A percentile compares a stretch with the other conserved stretches of the same genome.
phyloP scores from a whole-genome alignment of 2,113 vertebrate genomes.

The Ceuthmochares aereus region DNA sequence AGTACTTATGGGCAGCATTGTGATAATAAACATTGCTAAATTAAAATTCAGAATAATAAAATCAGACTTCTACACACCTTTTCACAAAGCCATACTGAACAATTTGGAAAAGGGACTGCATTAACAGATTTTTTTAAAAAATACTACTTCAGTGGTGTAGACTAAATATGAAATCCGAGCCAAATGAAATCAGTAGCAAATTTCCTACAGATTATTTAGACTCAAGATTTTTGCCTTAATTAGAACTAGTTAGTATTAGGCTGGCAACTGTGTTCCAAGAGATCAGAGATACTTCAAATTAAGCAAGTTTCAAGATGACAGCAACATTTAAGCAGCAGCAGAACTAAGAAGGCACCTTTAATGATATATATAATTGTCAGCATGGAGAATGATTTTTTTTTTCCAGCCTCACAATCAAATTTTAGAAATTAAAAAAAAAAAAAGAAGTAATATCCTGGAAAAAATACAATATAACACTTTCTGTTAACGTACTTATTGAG shows the following conservation, averaged over 20 bases:
- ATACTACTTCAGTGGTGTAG: background rate
- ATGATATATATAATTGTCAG: background rate
- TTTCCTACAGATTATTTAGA: background rate
- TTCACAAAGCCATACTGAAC: background rate
- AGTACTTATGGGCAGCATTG: background rate
- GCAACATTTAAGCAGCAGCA: background rate
- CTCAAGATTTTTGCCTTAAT: background rate
- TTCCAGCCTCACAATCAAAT: background rate
- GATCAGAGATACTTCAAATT: background rate
- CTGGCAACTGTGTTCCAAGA: background rate
- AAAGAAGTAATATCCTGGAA: background rate
- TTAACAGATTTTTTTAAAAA: background rate
- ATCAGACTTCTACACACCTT: background rate
- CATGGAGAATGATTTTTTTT: background rate
- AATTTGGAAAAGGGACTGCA: background rate
- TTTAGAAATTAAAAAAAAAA: background rate
- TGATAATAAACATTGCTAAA: background rate
- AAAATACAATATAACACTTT: background rate
- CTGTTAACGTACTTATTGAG: background rate
- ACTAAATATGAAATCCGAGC: background rate
- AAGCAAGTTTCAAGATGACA: background rate
- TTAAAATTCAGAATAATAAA: background rate
- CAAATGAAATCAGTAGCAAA: background rate
- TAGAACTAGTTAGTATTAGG: background rate
- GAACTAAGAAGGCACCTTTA: background rate